Base-by-base conservation (phyloP, 2,797 vertebrate species). In the Galago senegalensis region DNA sequence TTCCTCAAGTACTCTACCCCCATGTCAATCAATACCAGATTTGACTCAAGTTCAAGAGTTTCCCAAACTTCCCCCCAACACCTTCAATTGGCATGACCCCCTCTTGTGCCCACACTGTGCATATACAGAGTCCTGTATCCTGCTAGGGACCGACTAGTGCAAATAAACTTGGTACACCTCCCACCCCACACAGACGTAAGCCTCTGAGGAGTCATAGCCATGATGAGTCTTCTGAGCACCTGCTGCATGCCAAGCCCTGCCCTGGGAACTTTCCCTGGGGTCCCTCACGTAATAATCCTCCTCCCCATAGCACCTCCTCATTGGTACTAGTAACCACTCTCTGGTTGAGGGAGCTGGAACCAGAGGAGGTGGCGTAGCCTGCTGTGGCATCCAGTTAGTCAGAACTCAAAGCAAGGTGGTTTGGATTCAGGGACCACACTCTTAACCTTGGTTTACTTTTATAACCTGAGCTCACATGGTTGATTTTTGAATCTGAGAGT, bases 21-120 rank as follows among this genome's bases (percentile, higher is more conserved):
- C 31, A 1, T 8, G 80, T 75, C 53, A 14, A 61, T 11, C 63
- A 65, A 21, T 11, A 6, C 46, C 49, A 80, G 72, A 23, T 56
- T 40, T 53, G 34, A 85, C 91, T 85, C 49, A 79, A 75, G n/a
- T 67, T 92, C 65, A 89, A 61, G 72, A 87, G 31, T 49, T 76
- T 16, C 93, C 77, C 58, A 46, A 91, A 70, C 65, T 67, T 89
- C 25, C n/a, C 14, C 58, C 40, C 0, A 2, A 27, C 5, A 20
- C 29, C 9, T 40, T 23, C n/a, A 12, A 77, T 25, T 40, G 60
- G 31, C 27, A 4, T 25, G n/a, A 23, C 4, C 25, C 21, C 49
- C 27, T 37, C 23, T 13, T 17, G 53, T 37, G 37, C 60, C 75
- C 43, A 43, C 61, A 14, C 67, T 0, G 13, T 11, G 53, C 13